Base-by-base conservation (phyloP, 2,888 invertebrate genomes). In the Opisthograptis luteolata region DNA sequence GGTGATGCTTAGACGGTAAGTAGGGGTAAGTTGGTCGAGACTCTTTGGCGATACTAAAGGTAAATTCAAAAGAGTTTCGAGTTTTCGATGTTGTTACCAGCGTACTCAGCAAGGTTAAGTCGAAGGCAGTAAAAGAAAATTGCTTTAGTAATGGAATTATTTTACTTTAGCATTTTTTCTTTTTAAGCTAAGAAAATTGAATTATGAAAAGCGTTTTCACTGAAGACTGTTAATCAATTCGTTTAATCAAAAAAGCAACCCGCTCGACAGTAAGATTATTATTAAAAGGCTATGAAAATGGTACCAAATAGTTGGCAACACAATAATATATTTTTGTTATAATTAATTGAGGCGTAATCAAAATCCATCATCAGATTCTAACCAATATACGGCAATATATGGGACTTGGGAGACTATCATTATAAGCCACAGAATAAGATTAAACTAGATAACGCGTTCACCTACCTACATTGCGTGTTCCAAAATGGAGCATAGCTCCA, bases 21-120 rank as follows among this genome's bases (percentile, higher is more conserved):
- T 48, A 50, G 34, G 15, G 47, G 35, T 45, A 58, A 52, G 45
- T 46, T 54, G 47, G 36, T 41, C 43, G 47, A 54, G 60, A 65
- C 67, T 72, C 66, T 77, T 79, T 77, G 67, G 68, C 72, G 73
- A 76, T 79, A 73, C 75, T 79, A 79, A 82, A 88, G 84, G 87
- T 84, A 80, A 78, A 81, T 82, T 83, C 70, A 70, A 82, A 85
- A 82, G 81, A 84, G 79, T 87, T 86, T 79, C 74, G 68, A 79
- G 70, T 74, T 79, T 75, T 71, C 60, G 65, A 72, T 66, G 69
- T 73, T 72, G 70, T 71, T 72, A 65, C 64, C 58, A 58, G 54
- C 68, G 64, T 72, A 66, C 65, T 62, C 63, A 60, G 64, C 49
- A 65, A 70, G 62, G 70, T 70, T 73, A 74, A 73, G 69, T 71